Evolutionary conservation across 2,113 vertebrate genomes (phyloP).

Genomic region (Ploceus nigricollis): DNA sequence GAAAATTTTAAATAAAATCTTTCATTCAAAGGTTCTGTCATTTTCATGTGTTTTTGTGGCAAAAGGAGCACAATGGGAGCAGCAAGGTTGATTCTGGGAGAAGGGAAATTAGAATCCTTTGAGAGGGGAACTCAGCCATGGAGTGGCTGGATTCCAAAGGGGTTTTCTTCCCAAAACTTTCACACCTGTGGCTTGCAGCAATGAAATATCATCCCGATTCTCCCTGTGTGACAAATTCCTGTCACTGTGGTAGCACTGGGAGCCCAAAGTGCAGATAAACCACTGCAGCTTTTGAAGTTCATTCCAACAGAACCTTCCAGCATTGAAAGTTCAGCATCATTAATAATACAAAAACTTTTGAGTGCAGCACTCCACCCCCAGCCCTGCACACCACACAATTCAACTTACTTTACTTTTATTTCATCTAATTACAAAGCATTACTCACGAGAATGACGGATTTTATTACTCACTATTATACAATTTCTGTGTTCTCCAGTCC

Average conservation of each 20-base stretch:
- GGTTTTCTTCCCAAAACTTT: neutral
- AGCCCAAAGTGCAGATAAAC: neutral
- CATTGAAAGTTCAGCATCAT: neutral
- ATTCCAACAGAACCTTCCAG: neutral
- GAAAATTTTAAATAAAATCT: neutral
- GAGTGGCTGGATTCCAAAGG: neutral
- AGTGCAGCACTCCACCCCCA: conserved; percentile 14
- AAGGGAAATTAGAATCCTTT: neutral
- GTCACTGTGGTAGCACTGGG: neutral
- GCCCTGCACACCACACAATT: conserved; percentile 16
- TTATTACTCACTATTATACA: conserved; percentile 59
- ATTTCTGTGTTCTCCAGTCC: neutral
- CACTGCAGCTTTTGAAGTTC: neutral
- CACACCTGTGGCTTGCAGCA: fast-evolving
- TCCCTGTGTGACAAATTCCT: neutral
- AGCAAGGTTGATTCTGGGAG: neutral
- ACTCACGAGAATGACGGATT: conserved; percentile 54
- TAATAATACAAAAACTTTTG: neutral
- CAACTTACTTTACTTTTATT: conserved; percentile 40
- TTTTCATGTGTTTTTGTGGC: neutral
- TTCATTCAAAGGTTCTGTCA: fast-evolving
- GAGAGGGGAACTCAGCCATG: neutral
- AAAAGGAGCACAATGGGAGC: neutral
- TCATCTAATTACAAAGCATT: conserved; percentile 62
- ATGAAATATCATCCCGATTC: neutral